Base-by-base conservation (phyloP, 2,113 vertebrate genomes). In the Entelurus aequoreus region DNA sequence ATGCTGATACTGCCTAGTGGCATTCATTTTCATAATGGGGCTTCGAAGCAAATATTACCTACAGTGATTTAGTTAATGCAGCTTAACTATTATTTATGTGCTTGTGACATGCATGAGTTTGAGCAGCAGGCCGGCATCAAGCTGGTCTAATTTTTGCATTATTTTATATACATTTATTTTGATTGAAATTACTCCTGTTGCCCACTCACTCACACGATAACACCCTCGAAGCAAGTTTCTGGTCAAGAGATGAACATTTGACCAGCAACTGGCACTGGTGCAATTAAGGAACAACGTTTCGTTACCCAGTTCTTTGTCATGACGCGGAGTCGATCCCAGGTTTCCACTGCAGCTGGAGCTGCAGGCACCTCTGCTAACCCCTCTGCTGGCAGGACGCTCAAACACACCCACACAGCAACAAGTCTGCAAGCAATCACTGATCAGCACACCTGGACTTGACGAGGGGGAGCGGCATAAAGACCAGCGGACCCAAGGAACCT, bases 11-110 rank as follows among this genome's bases (percentile, higher is more conserved):
- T 48, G 13, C 66, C 54, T 37, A 8, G 48, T 63, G 65, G 67
- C 50, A 77, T 84, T 82, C 46, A 84, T 84, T 80, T 74, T 63
- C 65, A 74, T 84, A 80, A 86, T 79, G 68, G 69, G 40, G 21
- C 46, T 55, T 55, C 68, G 48, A 60, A 80, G 76, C 75, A 79
- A 77, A 80, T 73, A 85, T 84, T 75, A 78, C 47, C 66, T 48
- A 4, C 54, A 56, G 51, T 59, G 60, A 84, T 81, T 83, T 70
- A 58, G 74, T 71, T 81, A 87, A 86, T 83, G 78, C 62, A 76
- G 65, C 69, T 48, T 63, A 65, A 78, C 70, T 19, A 19, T 19
- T 55, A 70, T 71, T 80, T 80, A 68, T 76, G 51, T 59, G 71
- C 60, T 80, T 5, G 54, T 15, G 44, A 76, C 80, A 85, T 86